These are phyloP conservation scores for Drosophila gaucha DNA, from an alignment of 2,888 invertebrate species.

Conservation along the genomic window DNA sequence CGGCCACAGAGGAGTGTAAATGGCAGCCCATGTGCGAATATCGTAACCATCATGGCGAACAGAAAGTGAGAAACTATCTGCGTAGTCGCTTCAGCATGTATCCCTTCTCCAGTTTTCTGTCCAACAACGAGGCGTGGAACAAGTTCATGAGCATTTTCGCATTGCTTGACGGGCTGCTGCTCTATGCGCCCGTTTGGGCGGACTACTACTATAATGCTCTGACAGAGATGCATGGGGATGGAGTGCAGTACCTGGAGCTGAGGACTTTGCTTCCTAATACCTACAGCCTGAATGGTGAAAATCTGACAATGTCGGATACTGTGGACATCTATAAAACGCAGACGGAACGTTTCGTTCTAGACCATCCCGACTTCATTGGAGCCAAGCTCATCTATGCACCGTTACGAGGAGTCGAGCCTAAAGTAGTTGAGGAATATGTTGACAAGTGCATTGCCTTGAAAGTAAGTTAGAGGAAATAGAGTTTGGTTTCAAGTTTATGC, in stretches of 20 bases:
- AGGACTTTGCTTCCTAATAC: constrained; percentile 87
- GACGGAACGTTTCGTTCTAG: constrained; percentile 86
- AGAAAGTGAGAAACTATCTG: constrained; percentile 86
- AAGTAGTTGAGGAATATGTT: constrained; percentile 85
- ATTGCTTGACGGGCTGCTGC: constrained; percentile 86
- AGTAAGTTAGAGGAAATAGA: constrained; percentile 44
- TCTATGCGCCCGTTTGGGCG: constrained; percentile 88
- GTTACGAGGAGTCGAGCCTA: constrained; percentile 84
- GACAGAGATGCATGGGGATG: constrained; percentile 87
- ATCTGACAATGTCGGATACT: constrained; percentile 86
- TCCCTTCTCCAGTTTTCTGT: constrained; percentile 85
- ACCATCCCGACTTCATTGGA: constrained; percentile 88
- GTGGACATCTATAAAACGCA: constrained; percentile 86
- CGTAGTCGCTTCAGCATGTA: constrained; percentile 86
- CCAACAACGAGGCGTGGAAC: constrained; percentile 87
- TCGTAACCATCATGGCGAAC: constrained; percentile 63
- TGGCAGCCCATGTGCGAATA: constrained; percentile 72
- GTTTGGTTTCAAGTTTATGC: fast-evolving
- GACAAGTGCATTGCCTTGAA: constrained; percentile 73
- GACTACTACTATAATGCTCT: constrained; percentile 88
- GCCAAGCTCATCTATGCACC: constrained; percentile 90
- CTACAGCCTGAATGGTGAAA: constrained; percentile 88
- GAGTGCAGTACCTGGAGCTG: constrained; percentile 89
- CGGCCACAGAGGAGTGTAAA: constrained; percentile 30
- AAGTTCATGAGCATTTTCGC: constrained; percentile 87